These are phyloP conservation scores for Ploceus nigricollis DNA, from an alignment of 2,113 vertebrate genomes.

Conservation along the genomic window DNA sequence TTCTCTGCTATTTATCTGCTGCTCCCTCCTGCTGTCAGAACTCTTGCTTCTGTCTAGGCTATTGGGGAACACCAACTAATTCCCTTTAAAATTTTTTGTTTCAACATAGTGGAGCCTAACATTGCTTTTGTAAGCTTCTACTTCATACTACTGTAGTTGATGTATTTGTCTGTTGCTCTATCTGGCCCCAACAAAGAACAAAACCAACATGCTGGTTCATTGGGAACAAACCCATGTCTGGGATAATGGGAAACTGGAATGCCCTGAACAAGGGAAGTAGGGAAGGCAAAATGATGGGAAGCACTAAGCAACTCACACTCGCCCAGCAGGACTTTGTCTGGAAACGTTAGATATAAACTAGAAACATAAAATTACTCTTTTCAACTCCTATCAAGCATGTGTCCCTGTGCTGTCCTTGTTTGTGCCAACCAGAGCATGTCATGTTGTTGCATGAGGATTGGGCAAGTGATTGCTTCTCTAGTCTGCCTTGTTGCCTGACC, in stretches of 20 bases:
- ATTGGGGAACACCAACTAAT: not conserved
- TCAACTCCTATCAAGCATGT: accelerated
- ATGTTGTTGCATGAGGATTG: not conserved
- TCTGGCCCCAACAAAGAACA: not conserved
- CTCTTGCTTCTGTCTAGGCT: not conserved
- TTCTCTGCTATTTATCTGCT: not conserved
- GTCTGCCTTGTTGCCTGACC: not conserved
- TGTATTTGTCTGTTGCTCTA: not conserved
- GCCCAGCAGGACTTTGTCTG: not conserved
- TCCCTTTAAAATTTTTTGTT: not conserved
- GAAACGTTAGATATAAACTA: not conserved
- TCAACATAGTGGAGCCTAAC: not conserved
- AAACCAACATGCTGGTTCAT: not conserved
- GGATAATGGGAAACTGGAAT: not conserved
- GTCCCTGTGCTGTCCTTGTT: not conserved
- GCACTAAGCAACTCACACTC: not conserved
- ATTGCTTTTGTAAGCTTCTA: not conserved
- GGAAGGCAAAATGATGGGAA: not conserved
- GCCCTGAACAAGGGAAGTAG: not conserved
- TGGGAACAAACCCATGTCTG: not conserved
- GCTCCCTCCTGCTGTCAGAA: not conserved
- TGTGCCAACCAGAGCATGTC: not conserved
- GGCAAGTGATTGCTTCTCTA: not conserved
- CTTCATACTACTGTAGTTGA: accelerated
- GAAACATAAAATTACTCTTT: not conserved